These are phyloP conservation scores for Toxostoma redivivum DNA, from an alignment of 2,113 vertebrate genomes.

Conservation along the genomic window DNA sequence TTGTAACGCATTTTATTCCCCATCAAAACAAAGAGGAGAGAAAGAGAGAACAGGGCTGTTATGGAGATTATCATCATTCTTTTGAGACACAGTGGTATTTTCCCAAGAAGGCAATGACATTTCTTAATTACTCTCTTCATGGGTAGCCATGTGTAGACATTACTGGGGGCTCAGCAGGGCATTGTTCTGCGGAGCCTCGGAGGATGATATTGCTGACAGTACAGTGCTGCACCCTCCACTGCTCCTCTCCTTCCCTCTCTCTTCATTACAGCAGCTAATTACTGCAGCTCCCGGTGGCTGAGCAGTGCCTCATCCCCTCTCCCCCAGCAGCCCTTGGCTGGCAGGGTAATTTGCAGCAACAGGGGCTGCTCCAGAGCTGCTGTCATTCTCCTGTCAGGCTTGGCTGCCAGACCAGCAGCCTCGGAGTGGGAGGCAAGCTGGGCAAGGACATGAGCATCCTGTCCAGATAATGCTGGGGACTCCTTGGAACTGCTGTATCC, in stretches of 20 bases:
- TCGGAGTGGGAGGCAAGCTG: neutral
- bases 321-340: slow-evolving; percentile 37
- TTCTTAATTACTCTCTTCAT: slow-evolving; percentile 75
- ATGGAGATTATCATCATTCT: slow-evolving; percentile 28
- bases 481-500: neutral
- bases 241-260: slow-evolving; percentile 26
- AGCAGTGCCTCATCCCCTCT: neutral
- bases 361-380: neutral
- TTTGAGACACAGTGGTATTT: slow-evolving; percentile 22
- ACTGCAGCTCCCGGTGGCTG: slow-evolving; percentile 41
- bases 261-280: slow-evolving; percentile 73
- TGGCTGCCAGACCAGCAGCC: neutral
- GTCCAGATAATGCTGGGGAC: neutral
- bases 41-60: neutral
- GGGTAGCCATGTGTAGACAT: slow-evolving; percentile 67
- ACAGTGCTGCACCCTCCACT: neutral
- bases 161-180: slow-evolving; percentile 57
- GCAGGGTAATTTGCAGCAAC: slow-evolving; percentile 41
- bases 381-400: neutral
- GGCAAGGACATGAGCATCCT: neutral
- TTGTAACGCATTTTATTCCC: neutral
- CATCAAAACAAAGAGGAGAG: slow-evolving; percentile 5
- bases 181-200: slow-evolving; percentile 54
- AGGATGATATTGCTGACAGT: slow-evolving; percentile 66
- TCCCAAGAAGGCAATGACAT: slow-evolving; percentile 66